Evolutionary conservation across 2,888 invertebrate species (phyloP).

Genomic region (Carcina quercana): DNA sequence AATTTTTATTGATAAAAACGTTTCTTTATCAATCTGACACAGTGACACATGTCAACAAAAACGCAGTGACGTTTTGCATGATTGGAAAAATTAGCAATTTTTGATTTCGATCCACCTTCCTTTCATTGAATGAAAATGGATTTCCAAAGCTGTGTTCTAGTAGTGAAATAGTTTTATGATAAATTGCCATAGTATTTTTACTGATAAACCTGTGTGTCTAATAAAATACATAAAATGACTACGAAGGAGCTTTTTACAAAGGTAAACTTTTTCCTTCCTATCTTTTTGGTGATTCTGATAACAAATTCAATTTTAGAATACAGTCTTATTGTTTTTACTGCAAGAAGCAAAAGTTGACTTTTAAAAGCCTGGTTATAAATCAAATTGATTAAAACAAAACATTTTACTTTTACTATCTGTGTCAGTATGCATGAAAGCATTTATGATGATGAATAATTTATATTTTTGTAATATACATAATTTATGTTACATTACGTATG

Average conservation of each 20-base stretch:
- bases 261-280: slow-evolving; percentile 31
- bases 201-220: too few species aligned
- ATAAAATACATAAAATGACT: slow-evolving; percentile 52
- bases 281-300: slow-evolving; percentile 10
- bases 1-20: slow-evolving; percentile 26
- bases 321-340: slow-evolving; percentile 8
- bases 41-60: slow-evolving; percentile 51
- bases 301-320: slow-evolving; percentile 23
- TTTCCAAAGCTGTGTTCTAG: slow-evolving; percentile 44
- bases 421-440: slow-evolving; percentile 2
- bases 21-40: slow-evolving; percentile 41
- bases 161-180: slow-evolving; percentile 48
- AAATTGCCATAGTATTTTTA: slow-evolving; percentile 22
- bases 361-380: too few species aligned
- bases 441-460: slow-evolving; percentile 15
- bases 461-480: not conserved
- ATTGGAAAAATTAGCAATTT: slow-evolving; percentile 47
- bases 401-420: slow-evolving; percentile 34
- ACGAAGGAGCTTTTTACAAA: slow-evolving; percentile 70
- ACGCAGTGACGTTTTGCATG: slow-evolving; percentile 63
- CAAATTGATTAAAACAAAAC: slow-evolving; percentile 9
- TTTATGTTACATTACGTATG: not conserved
- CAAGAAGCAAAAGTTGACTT: not conserved
- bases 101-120: slow-evolving; percentile 61
- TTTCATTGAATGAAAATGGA: slow-evolving; percentile 53